Percentiles rank a stretch among this genome's conserved stretches.
These are phyloP conservation scores for Tachina fera DNA, from an alignment of 2,888 invertebrate genomes.

Conservation along the genomic window DNA sequence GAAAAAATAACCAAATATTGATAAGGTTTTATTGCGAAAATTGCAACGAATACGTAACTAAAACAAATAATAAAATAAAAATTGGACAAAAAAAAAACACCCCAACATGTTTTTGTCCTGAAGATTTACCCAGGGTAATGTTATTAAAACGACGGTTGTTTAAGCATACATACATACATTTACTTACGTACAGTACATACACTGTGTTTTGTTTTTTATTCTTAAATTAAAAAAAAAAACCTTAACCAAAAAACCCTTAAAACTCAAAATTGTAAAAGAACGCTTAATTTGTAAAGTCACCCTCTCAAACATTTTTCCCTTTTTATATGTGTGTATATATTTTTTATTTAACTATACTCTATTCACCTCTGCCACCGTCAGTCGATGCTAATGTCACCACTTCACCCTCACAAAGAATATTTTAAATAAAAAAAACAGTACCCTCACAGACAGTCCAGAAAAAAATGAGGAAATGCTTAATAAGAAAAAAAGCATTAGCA, in stretches of 20 bases:
- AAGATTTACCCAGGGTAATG: conserved; percentile 54
- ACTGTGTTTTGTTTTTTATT: conserved; percentile 50
- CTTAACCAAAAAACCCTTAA: conserved; percentile 51
- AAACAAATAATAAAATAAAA: conserved; percentile 43
- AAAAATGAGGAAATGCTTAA: conserved; percentile 21
- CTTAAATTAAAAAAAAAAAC: conserved; percentile 64
- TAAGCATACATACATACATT: conserved; percentile 37
- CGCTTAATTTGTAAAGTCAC: conserved; percentile 65
- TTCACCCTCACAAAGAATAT: conserved; percentile 56
- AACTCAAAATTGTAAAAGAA: conserved; percentile 63
- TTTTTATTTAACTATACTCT: conserved; percentile 44
- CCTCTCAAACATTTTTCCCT: conserved; percentile 48
- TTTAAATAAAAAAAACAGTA: conserved; percentile 26
- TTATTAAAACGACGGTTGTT: conserved; percentile 48
- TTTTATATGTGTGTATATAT: conserved; percentile 36
- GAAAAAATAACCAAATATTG: conserved; percentile 16
- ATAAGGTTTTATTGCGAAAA: conserved; percentile 11
- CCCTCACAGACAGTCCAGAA: conserved; percentile 23
- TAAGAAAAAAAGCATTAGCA: conserved; percentile 14
- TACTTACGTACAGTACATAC: conserved; percentile 50
- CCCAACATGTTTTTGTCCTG: conserved; percentile 54
- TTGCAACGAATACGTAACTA: conserved; percentile 34
- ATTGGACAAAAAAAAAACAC: conserved; percentile 53
- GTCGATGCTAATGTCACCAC: conserved; percentile 49
- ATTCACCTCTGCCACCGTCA: conserved; percentile 55